phyloP scores from a whole-genome alignment of 1,140 invertebrate species.

The Drosophila lini region DNA sequence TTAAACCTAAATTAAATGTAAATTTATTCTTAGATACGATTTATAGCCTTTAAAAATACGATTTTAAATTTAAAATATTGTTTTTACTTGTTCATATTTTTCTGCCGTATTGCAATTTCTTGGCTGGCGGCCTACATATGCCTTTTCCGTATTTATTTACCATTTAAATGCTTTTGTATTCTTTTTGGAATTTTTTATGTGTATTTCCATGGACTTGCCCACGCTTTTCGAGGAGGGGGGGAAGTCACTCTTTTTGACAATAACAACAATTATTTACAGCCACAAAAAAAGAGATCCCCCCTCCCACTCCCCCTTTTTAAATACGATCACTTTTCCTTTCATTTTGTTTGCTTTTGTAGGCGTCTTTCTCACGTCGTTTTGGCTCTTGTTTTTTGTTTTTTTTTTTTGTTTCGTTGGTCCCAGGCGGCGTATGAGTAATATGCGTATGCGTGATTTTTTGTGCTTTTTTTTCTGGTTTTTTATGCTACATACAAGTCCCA shows the following conservation, averaged over 20 bases:
- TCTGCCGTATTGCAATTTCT: background rate
- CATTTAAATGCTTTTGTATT: conserved; percentile 7
- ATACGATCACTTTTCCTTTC: conserved; percentile 16
- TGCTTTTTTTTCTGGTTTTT: conserved; percentile 10
- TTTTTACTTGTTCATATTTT: background rate
- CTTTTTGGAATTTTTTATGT: background rate
- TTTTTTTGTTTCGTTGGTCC: conserved; percentile 11
- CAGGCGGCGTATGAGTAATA: conserved; percentile 73
- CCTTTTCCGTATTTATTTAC: conserved; percentile 14
- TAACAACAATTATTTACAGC: conserved; percentile 10
- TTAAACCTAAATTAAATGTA: background rate
- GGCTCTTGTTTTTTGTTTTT: background rate
- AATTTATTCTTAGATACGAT: background rate
- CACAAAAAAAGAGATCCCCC: background rate
- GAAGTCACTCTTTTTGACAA: conserved; percentile 38
- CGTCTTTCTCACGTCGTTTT: conserved; percentile 47
- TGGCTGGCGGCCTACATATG: background rate
- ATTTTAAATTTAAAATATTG: background rate
- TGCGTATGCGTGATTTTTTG: conserved; percentile 50
- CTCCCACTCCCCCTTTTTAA: background rate
- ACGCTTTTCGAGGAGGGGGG: conserved; percentile 4
- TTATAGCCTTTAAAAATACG: background rate
- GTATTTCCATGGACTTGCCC: conserved; percentile 8
- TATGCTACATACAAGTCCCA: conserved; percentile 40
- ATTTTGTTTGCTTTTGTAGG: conserved; percentile 27